phyloP scores from a whole-genome alignment of 2,888 invertebrate species.

The Bhutanitis thaidina region DNA sequence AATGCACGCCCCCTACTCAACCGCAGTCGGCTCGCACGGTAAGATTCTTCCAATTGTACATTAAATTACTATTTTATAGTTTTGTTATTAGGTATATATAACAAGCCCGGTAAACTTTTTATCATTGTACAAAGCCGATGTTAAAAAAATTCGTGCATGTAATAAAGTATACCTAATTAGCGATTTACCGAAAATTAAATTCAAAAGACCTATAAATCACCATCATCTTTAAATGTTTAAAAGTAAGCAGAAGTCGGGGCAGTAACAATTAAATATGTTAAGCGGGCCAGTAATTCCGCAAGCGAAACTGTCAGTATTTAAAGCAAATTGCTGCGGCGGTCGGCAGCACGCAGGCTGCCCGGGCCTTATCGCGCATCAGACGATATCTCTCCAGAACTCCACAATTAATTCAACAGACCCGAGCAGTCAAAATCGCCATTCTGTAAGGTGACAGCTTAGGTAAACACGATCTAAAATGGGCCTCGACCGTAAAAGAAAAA shows the following conservation, averaged over 20 bases:
- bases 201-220: slow-evolving; percentile 20
- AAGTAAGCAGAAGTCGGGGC: slow-evolving; percentile 37
- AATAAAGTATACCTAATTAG: slow-evolving; percentile 1
- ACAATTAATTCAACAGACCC: slow-evolving; percentile 71
- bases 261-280: slow-evolving; percentile 55
- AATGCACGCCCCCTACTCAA: slow-evolving; percentile 78
- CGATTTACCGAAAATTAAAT: slow-evolving; percentile 9
- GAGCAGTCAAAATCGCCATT: slow-evolving; percentile 76
- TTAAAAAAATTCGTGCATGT: not conserved
- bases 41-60: slow-evolving; percentile 32
- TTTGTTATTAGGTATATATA: not conserved
- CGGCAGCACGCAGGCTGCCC: slow-evolving; percentile 51
- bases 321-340: slow-evolving; percentile 57
- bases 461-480: slow-evolving; percentile 76
- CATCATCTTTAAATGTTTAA: slow-evolving; percentile 19
- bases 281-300: slow-evolving; percentile 42
- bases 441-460: slow-evolving; percentile 77
- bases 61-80: not conserved
- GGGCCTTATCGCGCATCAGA: slow-evolving; percentile 65
- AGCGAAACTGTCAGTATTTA: slow-evolving; percentile 53
- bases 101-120: no score
- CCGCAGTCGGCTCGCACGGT: slow-evolving; percentile 77
- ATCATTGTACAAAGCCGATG: no score
- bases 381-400: slow-evolving; percentile 69
- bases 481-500: slow-evolving; percentile 62